Evolutionary conservation across 2,797 vertebrate species (phyloP).

Genomic region (Caiman crocodilus): DNA sequence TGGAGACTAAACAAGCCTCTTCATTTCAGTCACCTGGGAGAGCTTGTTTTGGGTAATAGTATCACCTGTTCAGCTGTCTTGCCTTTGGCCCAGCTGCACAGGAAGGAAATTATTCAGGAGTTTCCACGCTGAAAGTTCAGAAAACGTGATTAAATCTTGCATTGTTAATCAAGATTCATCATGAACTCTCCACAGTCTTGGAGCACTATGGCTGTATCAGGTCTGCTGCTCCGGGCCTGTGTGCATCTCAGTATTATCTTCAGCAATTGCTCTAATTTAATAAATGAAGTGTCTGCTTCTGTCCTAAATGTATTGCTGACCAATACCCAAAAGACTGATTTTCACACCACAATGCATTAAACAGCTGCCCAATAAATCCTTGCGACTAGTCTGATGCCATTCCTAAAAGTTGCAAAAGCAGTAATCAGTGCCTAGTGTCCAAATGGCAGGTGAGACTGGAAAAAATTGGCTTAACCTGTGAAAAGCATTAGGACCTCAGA

Average conservation of each 20-base stretch:
- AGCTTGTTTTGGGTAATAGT: not conserved
- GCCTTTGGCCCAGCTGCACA: not conserved
- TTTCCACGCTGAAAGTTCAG: not conserved
- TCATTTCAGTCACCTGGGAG: not conserved
- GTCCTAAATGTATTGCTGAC: not conserved
- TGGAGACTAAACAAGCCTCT: not conserved
- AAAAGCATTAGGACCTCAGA: not conserved
- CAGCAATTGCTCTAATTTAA: not conserved
- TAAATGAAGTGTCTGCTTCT: not conserved
- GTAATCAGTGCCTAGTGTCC: not conserved
- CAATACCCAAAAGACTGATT: not conserved
- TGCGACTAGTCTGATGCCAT: not conserved
- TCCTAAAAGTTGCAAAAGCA: not conserved
- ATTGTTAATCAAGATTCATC: not conserved
- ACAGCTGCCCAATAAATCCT: not conserved
- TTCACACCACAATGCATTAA: not conserved
- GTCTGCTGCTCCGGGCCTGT: rapidly evolving
- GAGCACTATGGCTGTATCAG: not conserved
- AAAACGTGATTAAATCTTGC: not conserved
- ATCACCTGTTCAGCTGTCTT: not conserved
- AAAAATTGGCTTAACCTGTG: not conserved
- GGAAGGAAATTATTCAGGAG: not conserved
- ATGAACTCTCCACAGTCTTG: not conserved
- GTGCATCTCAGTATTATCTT: not conserved
- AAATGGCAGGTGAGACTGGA: not conserved